Base-by-base conservation (phyloP, 2,888 invertebrate genomes). In the Drosophila mimetica region DNA sequence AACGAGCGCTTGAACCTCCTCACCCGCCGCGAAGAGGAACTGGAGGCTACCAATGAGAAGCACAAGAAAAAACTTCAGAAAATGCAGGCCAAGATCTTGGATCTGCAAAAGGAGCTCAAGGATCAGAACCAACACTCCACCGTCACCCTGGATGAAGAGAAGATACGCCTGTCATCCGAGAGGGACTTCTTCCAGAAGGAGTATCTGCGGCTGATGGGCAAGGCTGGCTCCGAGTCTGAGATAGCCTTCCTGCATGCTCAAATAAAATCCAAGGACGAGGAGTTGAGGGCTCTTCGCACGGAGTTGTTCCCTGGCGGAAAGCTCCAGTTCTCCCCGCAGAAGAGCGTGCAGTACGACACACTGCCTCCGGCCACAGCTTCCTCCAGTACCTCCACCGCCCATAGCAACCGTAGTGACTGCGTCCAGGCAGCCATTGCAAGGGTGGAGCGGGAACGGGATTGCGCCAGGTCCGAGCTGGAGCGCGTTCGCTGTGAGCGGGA, bases 401-500 rank as follows among this genome's bases (percentile, higher is more conserved):
- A 37, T 44, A 84, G 54, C 46, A 67, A 50, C 66, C 71, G 72
- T 0, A 86, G 89, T 63, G 90, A 90, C 50, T 90, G 91, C 52
- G 91, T 92, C 2, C 90, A 91, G 57, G 91, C 92, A 0, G 86
- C 90, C 7, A 89, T 92, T 8, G 71, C 80, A 4, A 88, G 92
- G 0, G 77, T 87, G 0, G 92, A 92, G 74, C 88, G 92, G 3
- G 95, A 95, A 89, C 91, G 93, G 39, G 94, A 95, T 78, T 90
- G 90, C 74, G 90, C 83, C 3, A 81, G 90, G 13, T 59, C 86
- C 3, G 94, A 94, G 74, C 89, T 94, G 9, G 92, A 93, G 61
- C 92, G 94, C 34, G 80, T 94, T n/a, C 93, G 93, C 70, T 93
- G 93, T 77, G 95, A 95, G 89, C 92, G 94, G 37, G 93, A 94